These are phyloP conservation scores for Crioceris asparagi DNA, from an alignment of 2,888 invertebrate species.

Conservation along the genomic window DNA sequence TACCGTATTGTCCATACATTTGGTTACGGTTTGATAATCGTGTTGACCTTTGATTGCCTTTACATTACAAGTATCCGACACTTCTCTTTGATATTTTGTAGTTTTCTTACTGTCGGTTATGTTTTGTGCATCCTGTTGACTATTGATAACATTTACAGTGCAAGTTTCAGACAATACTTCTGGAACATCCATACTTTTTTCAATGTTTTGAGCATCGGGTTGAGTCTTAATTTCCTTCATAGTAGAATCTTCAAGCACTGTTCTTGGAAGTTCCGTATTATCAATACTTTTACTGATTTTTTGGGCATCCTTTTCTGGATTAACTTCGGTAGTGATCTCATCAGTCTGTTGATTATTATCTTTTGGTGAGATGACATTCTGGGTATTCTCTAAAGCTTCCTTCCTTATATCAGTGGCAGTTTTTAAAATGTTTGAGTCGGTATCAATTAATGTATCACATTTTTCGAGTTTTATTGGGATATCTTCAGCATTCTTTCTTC, in stretches of 20 bases:
- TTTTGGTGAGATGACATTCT: no score
- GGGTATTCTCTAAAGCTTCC: neutral
- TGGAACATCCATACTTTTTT: neutral
- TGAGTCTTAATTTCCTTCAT: neutral
- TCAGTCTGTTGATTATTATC: neutral
- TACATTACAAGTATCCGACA: no score
- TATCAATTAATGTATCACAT: constrained; percentile 4
- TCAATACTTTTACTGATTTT: no score
- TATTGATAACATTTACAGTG: neutral
- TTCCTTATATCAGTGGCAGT: neutral
- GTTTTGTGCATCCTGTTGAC: no score
- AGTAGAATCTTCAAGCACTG: no score
- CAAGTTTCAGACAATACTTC: neutral
- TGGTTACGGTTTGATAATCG: no score
- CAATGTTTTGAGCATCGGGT: neutral
- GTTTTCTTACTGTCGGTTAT: no score
- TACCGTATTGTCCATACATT: no score
- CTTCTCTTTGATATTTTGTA: no score
- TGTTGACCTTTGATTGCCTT: no score
- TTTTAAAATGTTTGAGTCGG: neutral
- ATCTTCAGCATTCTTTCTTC: constrained; percentile 32
- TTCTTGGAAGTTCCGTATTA: no score
- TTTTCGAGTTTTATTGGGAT: constrained; percentile 4
- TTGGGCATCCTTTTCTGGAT: no score
- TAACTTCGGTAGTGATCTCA: neutral